A percentile compares a stretch with the other conserved stretches of the same genome.
These are phyloP conservation scores for Pelobates cultripes DNA, from an alignment of 2,797 vertebrate genomes.

Conservation along the genomic window DNA sequence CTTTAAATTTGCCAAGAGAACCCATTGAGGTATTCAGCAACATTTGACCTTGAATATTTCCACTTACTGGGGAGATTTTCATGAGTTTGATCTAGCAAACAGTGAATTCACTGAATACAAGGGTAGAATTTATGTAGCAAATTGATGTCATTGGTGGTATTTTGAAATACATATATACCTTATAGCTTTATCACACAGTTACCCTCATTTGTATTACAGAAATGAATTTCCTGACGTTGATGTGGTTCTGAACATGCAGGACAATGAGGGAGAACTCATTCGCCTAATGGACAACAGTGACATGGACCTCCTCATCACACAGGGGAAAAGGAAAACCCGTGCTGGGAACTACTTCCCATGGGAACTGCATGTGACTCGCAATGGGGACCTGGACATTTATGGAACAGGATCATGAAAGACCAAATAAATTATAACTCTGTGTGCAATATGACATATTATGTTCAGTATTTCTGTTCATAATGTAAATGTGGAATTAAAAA, in stretches of 20 bases:
- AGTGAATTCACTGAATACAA: too few relatives aligned
- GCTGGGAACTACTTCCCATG: slow-evolving; percentile 79
- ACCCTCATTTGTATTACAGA: slow-evolving; percentile 67
- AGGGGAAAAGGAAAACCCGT: slow-evolving; percentile 64
- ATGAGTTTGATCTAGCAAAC: too few relatives aligned
- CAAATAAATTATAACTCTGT: neutral
- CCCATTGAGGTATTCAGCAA: too few relatives aligned
- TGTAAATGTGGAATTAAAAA: neutral
- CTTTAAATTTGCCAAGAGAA: too few relatives aligned
- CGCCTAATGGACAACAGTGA: slow-evolving; percentile 86
- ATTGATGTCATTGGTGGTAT: too few relatives aligned
- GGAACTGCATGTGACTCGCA: slow-evolving; percentile 83
- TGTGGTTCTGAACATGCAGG: slow-evolving; percentile 86
- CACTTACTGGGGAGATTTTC: too few relatives aligned
- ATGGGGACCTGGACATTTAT: slow-evolving; percentile 81
- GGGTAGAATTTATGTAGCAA: too few relatives aligned
- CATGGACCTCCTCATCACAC: slow-evolving; percentile 82
- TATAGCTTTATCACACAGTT: neutral
- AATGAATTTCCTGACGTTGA: slow-evolving; percentile 79
- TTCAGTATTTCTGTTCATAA: neutral
- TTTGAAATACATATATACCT: too few relatives aligned
- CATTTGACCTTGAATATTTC: too few relatives aligned
- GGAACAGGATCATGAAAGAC: slow-evolving; percentile 59
- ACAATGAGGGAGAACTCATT: slow-evolving; percentile 86
- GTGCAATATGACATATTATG: neutral